Percentiles rank a stretch among this genome's conserved stretches.
These are phyloP conservation scores for Oncopodura yosiiana DNA, from an alignment of 1,140 invertebrate species.

Conservation along the genomic window DNA sequence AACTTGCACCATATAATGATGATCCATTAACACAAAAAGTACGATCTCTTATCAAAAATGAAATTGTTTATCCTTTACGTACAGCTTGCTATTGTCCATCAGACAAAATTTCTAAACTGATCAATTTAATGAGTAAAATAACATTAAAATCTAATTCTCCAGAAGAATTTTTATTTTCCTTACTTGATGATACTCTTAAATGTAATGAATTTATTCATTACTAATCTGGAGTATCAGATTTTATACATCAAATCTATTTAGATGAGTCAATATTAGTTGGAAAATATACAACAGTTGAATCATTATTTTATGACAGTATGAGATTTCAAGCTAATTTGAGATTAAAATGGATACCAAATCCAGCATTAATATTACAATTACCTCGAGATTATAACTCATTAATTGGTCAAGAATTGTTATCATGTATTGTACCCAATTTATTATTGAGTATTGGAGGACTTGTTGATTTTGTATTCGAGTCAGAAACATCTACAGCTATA, in stretches of 20 bases:
- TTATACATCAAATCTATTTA: constrained; percentile 11
- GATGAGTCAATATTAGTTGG: neutral
- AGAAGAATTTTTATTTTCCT: constrained; percentile 5
- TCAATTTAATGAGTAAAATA: neutral
- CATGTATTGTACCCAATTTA: no score
- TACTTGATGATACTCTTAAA: constrained; percentile 6
- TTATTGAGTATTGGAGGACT: no score
- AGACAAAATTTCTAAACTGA: constrained; percentile 7
- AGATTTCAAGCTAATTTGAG: no score
- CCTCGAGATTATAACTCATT: no score
- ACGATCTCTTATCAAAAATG: constrained; percentile 4
- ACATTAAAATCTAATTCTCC: neutral
- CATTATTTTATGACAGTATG: no score
- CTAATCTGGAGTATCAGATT: constrained; percentile 1
- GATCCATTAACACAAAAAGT: neutral
- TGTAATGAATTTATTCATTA: constrained; percentile 3
- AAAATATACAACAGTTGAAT: neutral
- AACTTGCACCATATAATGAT: neutral
- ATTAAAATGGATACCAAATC: no score
- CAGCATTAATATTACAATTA: no score
- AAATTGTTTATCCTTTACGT: constrained; percentile 20
- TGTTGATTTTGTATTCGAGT: no score
- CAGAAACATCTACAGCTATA: no score
- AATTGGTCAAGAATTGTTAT: no score
- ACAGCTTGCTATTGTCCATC: constrained; percentile 7